phyloP scores from a whole-genome alignment of 2,113 vertebrate species.

The Apteryx mantelli region DNA sequence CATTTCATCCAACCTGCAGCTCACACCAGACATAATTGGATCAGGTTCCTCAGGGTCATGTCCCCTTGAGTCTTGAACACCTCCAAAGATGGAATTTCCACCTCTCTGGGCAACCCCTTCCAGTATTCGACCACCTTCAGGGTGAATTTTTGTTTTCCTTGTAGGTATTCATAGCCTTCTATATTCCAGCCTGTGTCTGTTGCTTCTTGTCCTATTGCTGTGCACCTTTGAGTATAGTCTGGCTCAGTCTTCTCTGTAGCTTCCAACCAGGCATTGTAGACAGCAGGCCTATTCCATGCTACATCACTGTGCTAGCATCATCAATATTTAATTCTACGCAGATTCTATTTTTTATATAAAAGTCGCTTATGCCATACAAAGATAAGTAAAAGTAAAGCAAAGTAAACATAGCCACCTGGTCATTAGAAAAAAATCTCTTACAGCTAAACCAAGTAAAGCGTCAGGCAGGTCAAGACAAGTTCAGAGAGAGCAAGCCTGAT shows the following conservation, averaged over 20 bases:
- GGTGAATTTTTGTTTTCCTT: neutral
- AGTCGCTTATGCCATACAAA: neutral
- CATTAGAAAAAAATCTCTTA: neutral
- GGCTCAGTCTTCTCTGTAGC: neutral
- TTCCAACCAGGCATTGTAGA: neutral
- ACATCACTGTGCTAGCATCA: too few species aligned
- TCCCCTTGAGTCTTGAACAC: neutral
- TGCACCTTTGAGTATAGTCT: neutral
- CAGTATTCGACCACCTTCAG: neutral
- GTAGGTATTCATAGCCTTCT: neutral
- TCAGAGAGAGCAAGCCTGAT: neutral
- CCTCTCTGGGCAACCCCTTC: neutral
- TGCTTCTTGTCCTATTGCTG: neutral
- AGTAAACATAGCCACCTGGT: neutral
- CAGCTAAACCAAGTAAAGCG: neutral
- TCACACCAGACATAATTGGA: neutral
- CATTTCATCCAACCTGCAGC: neutral
- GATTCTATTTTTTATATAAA: neutral
- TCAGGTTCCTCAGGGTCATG: neutral
- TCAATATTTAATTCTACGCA: neutral
- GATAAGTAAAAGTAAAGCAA: neutral
- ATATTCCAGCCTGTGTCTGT: neutral
- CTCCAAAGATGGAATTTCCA: neutral
- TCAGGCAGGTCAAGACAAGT: neutral
- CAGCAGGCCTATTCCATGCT: neutral